These are phyloP conservation scores for Ailuropoda melanoleuca DNA, from an alignment of 2,113 vertebrate genomes.

Conservation along the genomic window DNA sequence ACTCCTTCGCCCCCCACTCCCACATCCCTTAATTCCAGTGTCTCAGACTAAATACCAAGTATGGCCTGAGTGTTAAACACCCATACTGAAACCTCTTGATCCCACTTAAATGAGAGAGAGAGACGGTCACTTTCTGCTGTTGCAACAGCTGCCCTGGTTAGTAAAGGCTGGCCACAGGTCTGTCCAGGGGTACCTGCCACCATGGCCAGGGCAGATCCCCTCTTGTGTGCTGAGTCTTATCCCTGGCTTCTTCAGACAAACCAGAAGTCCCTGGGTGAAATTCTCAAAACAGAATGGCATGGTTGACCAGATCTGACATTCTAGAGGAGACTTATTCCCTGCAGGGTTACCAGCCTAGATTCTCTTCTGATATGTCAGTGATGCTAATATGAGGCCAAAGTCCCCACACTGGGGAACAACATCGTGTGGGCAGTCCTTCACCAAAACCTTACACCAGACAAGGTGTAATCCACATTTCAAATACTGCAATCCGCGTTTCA, in stretches of 20 bases:
- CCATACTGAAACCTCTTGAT: neutral
- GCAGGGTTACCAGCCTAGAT: neutral
- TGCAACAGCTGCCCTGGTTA: neutral
- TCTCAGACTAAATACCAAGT: neutral
- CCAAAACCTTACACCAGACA: neutral
- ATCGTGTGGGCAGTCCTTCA: neutral
- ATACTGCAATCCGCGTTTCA: fast-evolving
- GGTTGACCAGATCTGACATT: conserved; percentile 47
- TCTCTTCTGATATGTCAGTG: neutral
- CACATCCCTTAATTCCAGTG: neutral
- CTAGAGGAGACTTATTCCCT: neutral
- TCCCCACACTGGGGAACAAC: neutral
- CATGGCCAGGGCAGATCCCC: neutral
- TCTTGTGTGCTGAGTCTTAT: neutral
- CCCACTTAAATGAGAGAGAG: neutral
- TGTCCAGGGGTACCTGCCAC: neutral
- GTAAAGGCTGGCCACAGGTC: neutral
- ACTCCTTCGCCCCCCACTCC: fast-evolving
- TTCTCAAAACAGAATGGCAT: neutral
- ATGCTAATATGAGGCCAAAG: neutral
- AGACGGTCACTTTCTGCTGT: neutral
- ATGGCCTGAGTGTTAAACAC: neutral
- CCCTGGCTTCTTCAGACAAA: neutral
- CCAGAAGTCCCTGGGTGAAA: neutral
- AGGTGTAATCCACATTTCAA: neutral